phyloP scores from a whole-genome alignment of 1,140 invertebrate genomes.

The Battus philenor region DNA sequence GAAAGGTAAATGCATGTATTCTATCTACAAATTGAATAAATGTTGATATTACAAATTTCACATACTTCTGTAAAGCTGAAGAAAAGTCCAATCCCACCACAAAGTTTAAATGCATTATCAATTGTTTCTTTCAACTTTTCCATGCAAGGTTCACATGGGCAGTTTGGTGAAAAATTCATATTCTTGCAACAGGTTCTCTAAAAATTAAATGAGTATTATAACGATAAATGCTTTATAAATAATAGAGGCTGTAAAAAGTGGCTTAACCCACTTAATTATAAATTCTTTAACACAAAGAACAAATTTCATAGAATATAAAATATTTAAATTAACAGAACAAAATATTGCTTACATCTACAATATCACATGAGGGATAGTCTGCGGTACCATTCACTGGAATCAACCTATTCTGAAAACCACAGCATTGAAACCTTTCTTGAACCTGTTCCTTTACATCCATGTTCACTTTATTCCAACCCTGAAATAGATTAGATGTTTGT shows the following conservation, averaged over 20 bases:
- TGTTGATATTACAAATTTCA: too few species aligned
- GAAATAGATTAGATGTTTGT: slow-evolving; percentile 32
- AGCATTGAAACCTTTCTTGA: slow-evolving; percentile 88
- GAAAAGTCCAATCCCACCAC: slow-evolving; percentile 94
- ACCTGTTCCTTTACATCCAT: slow-evolving; percentile 80
- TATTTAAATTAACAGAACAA: slow-evolving; percentile 1
- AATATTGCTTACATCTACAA: slow-evolving; percentile 71
- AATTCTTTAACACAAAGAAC: too few species aligned
- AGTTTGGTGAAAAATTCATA: slow-evolving; percentile 41
- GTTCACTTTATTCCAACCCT: slow-evolving; percentile 86
- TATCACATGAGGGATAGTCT: slow-evolving; percentile 80
- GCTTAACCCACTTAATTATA: too few species aligned
- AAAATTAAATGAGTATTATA: too few species aligned
- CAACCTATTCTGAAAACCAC: slow-evolving; percentile 82
- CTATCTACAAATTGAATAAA: not conserved
- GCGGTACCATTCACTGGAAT: slow-evolving; percentile 51
- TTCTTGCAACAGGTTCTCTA: slow-evolving; percentile 70
- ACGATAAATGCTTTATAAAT: too few species aligned
- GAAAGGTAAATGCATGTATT: not conserved
- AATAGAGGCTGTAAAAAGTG: too few species aligned
- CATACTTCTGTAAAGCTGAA: slow-evolving; percentile 98
- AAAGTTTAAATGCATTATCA: slow-evolving; percentile 91
- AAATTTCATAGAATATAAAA: too few species aligned
- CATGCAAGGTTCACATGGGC: slow-evolving; percentile 85
- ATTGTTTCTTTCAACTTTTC: slow-evolving; percentile 86